Conservation (phyloP, 2,113 vertebrate species). For the Coptodon bakossiorum region DNA sequence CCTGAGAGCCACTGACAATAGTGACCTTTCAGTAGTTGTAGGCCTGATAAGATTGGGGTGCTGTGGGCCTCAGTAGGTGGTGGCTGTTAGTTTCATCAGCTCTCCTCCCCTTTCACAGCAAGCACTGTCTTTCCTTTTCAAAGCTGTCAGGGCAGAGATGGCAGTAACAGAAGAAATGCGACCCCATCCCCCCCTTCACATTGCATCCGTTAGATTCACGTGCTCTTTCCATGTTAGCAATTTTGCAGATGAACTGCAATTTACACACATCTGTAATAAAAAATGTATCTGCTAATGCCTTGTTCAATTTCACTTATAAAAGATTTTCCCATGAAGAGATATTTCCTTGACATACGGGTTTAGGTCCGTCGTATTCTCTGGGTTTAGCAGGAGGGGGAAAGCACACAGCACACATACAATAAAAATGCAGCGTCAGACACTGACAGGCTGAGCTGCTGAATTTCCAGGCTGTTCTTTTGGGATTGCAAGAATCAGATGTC, state of each 20-base stretch:
- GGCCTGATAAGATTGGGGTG: slow-evolving; percentile 2
- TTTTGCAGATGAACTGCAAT: slow-evolving; percentile 15
- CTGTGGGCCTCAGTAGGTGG: slow-evolving; percentile 14
- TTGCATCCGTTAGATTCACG: background rate
- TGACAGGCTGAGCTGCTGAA: background rate
- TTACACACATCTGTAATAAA: background rate
- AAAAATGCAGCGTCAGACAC: slow-evolving; percentile 37
- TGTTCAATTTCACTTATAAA: background rate
- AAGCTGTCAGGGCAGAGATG: background rate
- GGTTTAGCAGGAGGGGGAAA: background rate
- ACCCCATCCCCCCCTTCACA: slow-evolving; percentile 4
- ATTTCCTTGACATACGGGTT: background rate
- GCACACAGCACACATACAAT: background rate
- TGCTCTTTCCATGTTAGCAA: background rate
- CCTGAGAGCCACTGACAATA: slow-evolving; percentile 19
- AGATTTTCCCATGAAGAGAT: background rate
- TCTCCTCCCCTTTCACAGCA: background rate
- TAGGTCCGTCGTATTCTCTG: background rate
- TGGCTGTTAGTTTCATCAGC: background rate
- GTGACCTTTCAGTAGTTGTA: slow-evolving; percentile 41
- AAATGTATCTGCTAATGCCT: background rate
- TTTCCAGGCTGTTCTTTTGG: slow-evolving; percentile 41
- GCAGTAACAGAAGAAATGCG: background rate
- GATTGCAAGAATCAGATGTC: slow-evolving; percentile 43
- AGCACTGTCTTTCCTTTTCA: background rate